Evolutionary conservation across 2,888 invertebrate genomes (phyloP).

Genomic region (Microctonus hyperodae): DNA sequence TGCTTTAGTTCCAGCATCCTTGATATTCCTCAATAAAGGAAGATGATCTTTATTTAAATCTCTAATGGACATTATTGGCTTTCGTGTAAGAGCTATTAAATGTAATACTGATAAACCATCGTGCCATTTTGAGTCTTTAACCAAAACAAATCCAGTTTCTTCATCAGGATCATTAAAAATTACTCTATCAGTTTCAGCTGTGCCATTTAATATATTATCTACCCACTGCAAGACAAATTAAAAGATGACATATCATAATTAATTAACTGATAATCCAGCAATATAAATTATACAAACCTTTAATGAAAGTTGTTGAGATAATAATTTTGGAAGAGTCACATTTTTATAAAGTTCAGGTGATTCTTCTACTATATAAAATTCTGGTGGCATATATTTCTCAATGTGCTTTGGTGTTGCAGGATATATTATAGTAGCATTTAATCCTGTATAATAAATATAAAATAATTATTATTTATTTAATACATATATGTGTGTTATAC

Average conservation of each 20-base stretch:
- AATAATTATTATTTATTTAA: slow-evolving; percentile 16
- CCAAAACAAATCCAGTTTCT: slow-evolving; percentile 82
- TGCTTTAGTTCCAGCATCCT: slow-evolving; percentile 74
- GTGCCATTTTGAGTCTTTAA: slow-evolving; percentile 98
- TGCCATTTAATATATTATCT: slow-evolving; percentile 92
- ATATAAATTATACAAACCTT: too few species aligned
- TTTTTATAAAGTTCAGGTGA: slow-evolving; percentile 82
- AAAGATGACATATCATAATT: too few species aligned
- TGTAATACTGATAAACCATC: slow-evolving; percentile 83
- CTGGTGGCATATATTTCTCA: slow-evolving; percentile 81
- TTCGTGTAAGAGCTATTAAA: slow-evolving; percentile 80
- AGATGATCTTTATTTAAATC: slow-evolving; percentile 82
- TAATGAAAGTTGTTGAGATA: slow-evolving; percentile 76
- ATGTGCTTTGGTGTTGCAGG: slow-evolving; percentile 95
- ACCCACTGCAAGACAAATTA: slow-evolving; percentile 86
- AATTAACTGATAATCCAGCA: too few species aligned
- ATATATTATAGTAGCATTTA: slow-evolving; percentile 89
- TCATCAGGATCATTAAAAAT: slow-evolving; percentile 82
- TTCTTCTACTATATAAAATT: slow-evolving; percentile 80
- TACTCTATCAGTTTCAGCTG: slow-evolving; percentile 87
- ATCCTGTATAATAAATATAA: too few species aligned
- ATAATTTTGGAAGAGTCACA: slow-evolving; percentile 80
- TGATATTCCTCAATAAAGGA: slow-evolving; percentile 82
- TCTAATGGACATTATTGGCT: slow-evolving; percentile 81
- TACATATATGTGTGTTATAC: too few species aligned